Conservation (phyloP, 53 echinoderm and acorn worm species). For the Echinarachnius parma region DNA sequence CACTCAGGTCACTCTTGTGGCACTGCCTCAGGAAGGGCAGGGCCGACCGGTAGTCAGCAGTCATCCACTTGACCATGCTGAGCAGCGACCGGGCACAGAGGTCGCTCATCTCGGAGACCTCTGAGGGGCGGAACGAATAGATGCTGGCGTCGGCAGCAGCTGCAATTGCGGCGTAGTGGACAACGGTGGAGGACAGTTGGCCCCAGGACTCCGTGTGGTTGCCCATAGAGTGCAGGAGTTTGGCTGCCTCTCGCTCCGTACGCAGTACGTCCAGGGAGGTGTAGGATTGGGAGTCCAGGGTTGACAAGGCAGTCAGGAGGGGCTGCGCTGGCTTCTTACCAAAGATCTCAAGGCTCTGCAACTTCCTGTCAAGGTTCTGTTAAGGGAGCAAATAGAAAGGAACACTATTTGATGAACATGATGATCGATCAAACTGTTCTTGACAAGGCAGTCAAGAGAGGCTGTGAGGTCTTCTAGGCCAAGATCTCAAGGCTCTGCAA, state of each 20-base stretch:
- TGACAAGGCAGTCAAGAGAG: too few relatives aligned
- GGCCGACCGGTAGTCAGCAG: conserved; percentile 72
- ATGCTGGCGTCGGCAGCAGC: conserved; percentile 9
- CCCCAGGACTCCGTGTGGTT: conserved; percentile 67
- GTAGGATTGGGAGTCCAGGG: conserved; percentile 29
- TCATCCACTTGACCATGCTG: conserved; percentile 88
- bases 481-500: conserved; percentile 51
- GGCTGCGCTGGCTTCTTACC: conserved; percentile 51
- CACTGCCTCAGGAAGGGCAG: conserved; percentile 78
- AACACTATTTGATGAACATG: not conserved
- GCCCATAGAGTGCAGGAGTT: conserved; percentile 74
- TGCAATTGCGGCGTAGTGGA: conserved; percentile 58
- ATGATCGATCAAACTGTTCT: not conserved
- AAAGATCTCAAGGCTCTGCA: conserved; percentile 53
- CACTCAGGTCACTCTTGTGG: conserved; percentile 38
- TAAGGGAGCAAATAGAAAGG: not conserved
- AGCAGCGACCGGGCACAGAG: conserved; percentile 78
- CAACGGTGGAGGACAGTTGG: conserved; percentile 53
- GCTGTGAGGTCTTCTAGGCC: too few relatives aligned
- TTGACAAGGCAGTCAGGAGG: conserved; percentile 59
- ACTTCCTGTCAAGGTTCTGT: conserved; percentile 10
- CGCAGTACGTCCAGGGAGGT: conserved; percentile 47
- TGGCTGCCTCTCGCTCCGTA: conserved; percentile 72
- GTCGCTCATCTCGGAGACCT: conserved; percentile 41
- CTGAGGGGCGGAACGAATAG: conserved; percentile 14